These are phyloP conservation scores for Heteromormyrus szaboi DNA, from an alignment of 2,797 vertebrate species.

Conservation along the genomic window DNA sequence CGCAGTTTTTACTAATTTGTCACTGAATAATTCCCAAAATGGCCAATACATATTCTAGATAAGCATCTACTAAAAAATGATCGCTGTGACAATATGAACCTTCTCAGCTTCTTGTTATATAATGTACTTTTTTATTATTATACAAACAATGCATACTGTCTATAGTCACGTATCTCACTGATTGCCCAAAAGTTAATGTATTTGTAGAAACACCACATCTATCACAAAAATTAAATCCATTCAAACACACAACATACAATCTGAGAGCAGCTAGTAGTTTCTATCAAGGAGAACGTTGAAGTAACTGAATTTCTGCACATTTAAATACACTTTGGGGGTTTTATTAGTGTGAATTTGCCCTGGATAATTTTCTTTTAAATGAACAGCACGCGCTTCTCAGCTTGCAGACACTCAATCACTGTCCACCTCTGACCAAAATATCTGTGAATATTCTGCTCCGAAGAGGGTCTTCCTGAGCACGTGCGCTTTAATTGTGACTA, in stretches of 20 bases:
- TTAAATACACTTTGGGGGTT: slow-evolving; percentile 6
- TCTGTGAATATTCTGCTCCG: not conserved
- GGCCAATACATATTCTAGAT: not conserved
- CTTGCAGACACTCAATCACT: slow-evolving; percentile 10
- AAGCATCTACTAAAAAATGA: not conserved
- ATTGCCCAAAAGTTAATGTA: not conserved
- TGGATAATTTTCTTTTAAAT: slow-evolving; percentile 15
- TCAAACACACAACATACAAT: not conserved
- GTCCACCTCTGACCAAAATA: slow-evolving; percentile 9
- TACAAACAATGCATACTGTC: not conserved
- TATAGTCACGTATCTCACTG: not conserved
- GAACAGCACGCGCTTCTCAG: slow-evolving; percentile 1
- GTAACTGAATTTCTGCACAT: not conserved
- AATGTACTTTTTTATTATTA: not conserved
- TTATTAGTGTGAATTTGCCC: slow-evolving; percentile 11
- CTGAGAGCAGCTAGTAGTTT: not conserved
- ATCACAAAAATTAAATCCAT: slow-evolving; percentile 2
- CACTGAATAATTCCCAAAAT: not conserved
- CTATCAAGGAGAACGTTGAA: not conserved
- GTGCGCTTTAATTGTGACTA: slow-evolving; percentile 5
- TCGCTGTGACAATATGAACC: not conserved
- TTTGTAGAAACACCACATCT: not conserved
- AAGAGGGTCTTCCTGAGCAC: not conserved
- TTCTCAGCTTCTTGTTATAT: not conserved
- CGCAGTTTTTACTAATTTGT: not conserved